These are phyloP conservation scores for Girardia tigrina DNA, from an alignment of 2,888 invertebrate species.

Conservation along the genomic window DNA sequence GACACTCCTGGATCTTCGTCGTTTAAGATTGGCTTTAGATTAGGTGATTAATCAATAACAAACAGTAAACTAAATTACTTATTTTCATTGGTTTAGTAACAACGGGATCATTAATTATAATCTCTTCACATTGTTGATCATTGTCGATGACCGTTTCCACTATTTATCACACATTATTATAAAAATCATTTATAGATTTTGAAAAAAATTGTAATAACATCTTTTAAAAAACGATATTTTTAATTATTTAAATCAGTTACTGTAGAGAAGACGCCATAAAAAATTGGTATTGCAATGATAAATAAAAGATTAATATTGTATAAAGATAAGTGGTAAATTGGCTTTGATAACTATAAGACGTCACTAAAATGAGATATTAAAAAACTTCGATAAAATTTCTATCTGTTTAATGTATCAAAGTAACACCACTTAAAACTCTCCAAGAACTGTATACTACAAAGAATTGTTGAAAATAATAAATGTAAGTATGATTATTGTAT, in stretches of 20 bases:
- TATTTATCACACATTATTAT: background rate
- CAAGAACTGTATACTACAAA: too few relatives aligned
- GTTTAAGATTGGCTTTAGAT: background rate
- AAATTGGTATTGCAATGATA: too few relatives aligned
- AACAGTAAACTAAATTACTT: background rate
- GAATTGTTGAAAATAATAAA: too few relatives aligned
- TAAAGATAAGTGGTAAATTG: too few relatives aligned
- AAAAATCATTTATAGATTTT: background rate
- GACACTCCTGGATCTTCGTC: background rate
- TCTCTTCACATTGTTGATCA: background rate
- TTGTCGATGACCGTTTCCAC: background rate
- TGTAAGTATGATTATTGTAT: too few relatives aligned
- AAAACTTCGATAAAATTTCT: too few relatives aligned
- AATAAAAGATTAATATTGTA: too few relatives aligned
- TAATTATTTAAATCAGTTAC: background rate
- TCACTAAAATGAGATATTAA: too few relatives aligned
- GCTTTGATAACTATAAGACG: too few relatives aligned
- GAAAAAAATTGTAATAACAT: background rate
- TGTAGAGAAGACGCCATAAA: background rate
- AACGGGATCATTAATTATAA: background rate
- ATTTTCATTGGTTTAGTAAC: background rate
- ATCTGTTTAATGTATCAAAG: too few relatives aligned
- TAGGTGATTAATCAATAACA: background rate
- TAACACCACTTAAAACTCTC: too few relatives aligned
- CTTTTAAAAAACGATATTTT: background rate